Evolutionary conservation across 2,888 invertebrate species (phyloP).

Genomic region (Sipha maydis): DNA sequence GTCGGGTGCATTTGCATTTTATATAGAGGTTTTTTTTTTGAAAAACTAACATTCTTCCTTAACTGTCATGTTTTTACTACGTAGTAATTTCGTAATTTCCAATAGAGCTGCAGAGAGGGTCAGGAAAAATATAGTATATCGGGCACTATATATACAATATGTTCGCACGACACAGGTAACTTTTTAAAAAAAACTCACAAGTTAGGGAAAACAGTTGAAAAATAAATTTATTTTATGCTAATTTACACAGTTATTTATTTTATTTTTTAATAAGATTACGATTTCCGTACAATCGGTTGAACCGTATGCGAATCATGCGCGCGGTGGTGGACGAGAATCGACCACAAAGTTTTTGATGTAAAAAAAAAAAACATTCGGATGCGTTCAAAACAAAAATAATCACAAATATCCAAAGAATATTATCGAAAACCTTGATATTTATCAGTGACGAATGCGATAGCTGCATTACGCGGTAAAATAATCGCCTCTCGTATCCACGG

Average conservation of each 20-base stretch:
- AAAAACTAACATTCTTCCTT: background rate
- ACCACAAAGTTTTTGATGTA: background rate
- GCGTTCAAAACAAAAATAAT: no score
- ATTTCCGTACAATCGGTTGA: background rate
- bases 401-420: no score
- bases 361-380: background rate
- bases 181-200: background rate
- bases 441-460: no score
- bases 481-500: background rate
- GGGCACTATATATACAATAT: background rate
- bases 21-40: background rate
- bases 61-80: background rate
- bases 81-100: background rate
- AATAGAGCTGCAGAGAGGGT: conserved; percentile 1
- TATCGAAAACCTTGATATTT: no score
- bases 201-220: background rate
- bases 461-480: background rate
- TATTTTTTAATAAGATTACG: background rate
- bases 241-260: background rate
- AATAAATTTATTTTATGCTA: conserved; percentile 8
- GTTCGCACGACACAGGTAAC: background rate
- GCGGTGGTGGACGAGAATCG: background rate
- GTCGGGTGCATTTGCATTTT: background rate
- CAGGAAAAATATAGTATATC: background rate
- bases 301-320: background rate